A percentile compares a stretch with the other conserved stretches of the same genome.
phyloP scores from a whole-genome alignment of 1,140 invertebrate species.

The Drosophila mojavensis region DNA sequence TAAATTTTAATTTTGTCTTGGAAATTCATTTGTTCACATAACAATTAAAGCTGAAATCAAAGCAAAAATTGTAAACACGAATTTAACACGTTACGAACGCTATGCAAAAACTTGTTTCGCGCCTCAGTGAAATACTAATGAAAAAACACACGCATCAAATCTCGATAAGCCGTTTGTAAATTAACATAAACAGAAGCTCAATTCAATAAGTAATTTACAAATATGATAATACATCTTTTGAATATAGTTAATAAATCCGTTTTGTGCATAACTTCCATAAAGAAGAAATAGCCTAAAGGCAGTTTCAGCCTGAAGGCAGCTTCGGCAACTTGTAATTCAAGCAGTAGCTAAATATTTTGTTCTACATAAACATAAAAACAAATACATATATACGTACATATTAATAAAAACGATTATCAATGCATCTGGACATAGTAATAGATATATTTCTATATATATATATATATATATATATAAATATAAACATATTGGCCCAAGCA shows the following conservation, averaged over 20 bases:
- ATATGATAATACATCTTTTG: constrained; percentile 1
- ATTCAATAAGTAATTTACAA: constrained; percentile 14
- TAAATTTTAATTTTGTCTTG: not conserved
- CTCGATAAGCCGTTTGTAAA: constrained; percentile 29
- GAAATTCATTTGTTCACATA: constrained; percentile 37
- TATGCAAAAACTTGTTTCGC: constrained; percentile 38
- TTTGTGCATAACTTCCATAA: constrained; percentile 16
- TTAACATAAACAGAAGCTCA: constrained; percentile 22
- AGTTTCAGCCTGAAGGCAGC: not conserved
- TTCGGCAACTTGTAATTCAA: not conserved
- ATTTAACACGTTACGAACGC: constrained; percentile 76
- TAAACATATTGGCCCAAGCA: constrained; percentile 18
- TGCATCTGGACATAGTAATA: constrained; percentile 46
- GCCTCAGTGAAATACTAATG: not conserved
- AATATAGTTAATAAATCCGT: constrained; percentile 17
- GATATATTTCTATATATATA: constrained; percentile 38
- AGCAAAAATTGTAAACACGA: constrained; percentile 56
- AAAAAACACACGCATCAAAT: constrained; percentile 17
- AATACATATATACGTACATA: constrained; percentile 42
- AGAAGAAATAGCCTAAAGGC: constrained; percentile 11
- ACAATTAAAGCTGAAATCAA: constrained; percentile 7
- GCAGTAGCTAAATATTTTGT: constrained; percentile 26
- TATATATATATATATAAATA: constrained; percentile 36
- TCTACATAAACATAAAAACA: constrained; percentile 14
- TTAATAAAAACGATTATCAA: constrained; percentile 40